phyloP scores from a whole-genome alignment of 2,797 vertebrate species.

The Oryzias sinensis region DNA sequence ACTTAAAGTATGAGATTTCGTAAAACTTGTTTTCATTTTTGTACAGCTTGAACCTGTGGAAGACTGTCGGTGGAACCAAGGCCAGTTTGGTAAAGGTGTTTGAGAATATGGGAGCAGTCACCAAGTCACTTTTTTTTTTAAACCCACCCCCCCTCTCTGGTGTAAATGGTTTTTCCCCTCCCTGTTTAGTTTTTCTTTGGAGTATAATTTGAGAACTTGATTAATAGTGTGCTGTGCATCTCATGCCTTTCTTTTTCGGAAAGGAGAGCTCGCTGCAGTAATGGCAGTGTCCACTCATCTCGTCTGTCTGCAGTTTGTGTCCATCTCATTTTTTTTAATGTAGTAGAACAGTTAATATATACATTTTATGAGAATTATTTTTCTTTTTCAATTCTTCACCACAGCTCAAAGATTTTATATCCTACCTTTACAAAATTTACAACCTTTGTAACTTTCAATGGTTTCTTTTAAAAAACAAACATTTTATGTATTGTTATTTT shows the following conservation, averaged over 20 bases:
- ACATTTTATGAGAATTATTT: constrained; percentile 80
- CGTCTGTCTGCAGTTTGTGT: constrained; percentile 73
- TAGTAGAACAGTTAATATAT: constrained; percentile 83
- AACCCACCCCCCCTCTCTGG: constrained; percentile 33
- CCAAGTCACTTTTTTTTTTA: constrained; percentile 75
- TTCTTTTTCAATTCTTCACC: constrained; percentile 79
- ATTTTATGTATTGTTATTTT: constrained; percentile 85
- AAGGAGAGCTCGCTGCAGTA: constrained; percentile 64
- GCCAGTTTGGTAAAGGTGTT: constrained; percentile 67
- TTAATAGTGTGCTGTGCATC: constrained; percentile 70
- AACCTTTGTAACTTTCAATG: constrained; percentile 83
- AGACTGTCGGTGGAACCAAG: constrained; percentile 62
- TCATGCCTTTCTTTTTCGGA: constrained; percentile 66
- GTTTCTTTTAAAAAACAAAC: constrained; percentile 81
- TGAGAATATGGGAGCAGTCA: constrained; percentile 72
- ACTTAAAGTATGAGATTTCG: constrained; percentile 58
- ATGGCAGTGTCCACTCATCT: constrained; percentile 69
- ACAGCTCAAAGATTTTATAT: constrained; percentile 85
- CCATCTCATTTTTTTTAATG: constrained; percentile 74
- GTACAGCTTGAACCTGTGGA: constrained; percentile 73
- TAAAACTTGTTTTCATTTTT: constrained; percentile 33
- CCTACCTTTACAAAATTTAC: constrained; percentile 82
- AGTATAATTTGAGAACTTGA: constrained; percentile 68
- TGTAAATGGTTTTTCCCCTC: constrained; percentile 57
- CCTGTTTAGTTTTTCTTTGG: constrained; percentile 8